Conservation (phyloP, 2,113 vertebrate species). For the Sula dactylatra region DNA sequence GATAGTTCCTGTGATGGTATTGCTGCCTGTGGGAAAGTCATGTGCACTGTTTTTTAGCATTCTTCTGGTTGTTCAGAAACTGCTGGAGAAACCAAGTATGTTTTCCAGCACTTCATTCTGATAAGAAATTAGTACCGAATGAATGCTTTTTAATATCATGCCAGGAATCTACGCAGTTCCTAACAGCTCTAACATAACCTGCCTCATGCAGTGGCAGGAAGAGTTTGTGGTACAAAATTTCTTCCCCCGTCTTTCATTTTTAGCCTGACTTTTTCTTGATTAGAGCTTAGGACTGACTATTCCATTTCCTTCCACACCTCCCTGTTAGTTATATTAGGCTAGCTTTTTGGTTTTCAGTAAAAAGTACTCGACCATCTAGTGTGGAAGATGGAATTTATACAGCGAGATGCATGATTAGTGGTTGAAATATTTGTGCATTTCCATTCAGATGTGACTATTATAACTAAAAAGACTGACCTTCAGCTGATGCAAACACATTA, state of each 20-base stretch:
- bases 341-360: not conserved
- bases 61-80: not conserved
- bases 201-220: not conserved
- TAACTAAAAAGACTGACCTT: not conserved
- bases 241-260: not conserved
- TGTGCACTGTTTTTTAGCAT: not conserved
- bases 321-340: not conserved
- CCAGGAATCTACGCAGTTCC: not conserved
- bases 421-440: not conserved
- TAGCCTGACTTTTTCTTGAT: not conserved
- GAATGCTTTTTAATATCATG: not conserved
- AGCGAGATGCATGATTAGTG: not conserved
- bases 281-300: not conserved
- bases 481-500: not conserved
- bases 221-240: not conserved
- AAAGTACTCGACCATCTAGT: not conserved
- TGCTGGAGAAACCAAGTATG: not conserved
- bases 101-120: not conserved
- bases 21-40: not conserved
- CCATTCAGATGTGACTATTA: not conserved
- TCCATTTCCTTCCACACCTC: not conserved
- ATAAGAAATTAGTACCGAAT: not conserved
- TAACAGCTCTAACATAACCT: not conserved
- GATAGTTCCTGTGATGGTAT: not conserved
- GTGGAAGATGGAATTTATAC: not conserved